Evolutionary conservation across 1,140 invertebrate species (phyloP).

Genomic region (Linepithema humile): DNA sequence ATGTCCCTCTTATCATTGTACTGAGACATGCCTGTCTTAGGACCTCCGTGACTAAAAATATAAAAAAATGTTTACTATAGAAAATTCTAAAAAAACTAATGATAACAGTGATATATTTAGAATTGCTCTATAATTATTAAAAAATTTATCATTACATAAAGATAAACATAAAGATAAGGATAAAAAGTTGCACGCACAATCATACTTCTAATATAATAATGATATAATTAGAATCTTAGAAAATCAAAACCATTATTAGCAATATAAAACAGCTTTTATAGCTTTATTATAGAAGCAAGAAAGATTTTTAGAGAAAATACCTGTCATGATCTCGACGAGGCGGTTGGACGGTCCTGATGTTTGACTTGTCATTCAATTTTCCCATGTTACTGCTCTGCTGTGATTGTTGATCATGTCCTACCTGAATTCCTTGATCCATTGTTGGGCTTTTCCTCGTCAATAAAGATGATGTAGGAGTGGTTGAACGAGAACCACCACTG

Average conservation of each 20-base stretch:
- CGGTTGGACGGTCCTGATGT: constrained; percentile 79
- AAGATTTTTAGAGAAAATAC: constrained; percentile 63
- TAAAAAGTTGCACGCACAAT: background rate
- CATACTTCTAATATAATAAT: constrained; percentile 8
- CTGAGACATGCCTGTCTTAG: constrained; percentile 79
- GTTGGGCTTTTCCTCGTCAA: constrained; percentile 91
- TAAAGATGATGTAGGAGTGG: constrained; percentile 88
- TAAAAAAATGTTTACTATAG: background rate
- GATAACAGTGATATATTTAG: background rate
- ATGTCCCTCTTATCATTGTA: constrained; percentile 79
- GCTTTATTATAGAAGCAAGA: constrained; percentile 14
- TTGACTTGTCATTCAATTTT: constrained; percentile 79
- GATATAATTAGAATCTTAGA: background rate
- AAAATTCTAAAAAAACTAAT: background rate
- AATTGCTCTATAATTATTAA: background rate
- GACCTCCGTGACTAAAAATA: constrained; percentile 74
- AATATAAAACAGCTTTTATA: background rate
- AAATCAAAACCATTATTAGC: background rate
- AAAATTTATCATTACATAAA: background rate
- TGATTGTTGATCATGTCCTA: constrained; percentile 82
- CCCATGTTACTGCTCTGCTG: constrained; percentile 78
- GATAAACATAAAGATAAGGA: background rate
- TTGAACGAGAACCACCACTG: constrained; percentile 90
- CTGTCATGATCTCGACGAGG: constrained; percentile 79
- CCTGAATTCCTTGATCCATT: constrained; percentile 92